Evolutionary conservation across 2,797 vertebrate species (phyloP), one percentile per base, ranked within the genome.

Genomic region (Acanthurus leucopareius): DNA sequence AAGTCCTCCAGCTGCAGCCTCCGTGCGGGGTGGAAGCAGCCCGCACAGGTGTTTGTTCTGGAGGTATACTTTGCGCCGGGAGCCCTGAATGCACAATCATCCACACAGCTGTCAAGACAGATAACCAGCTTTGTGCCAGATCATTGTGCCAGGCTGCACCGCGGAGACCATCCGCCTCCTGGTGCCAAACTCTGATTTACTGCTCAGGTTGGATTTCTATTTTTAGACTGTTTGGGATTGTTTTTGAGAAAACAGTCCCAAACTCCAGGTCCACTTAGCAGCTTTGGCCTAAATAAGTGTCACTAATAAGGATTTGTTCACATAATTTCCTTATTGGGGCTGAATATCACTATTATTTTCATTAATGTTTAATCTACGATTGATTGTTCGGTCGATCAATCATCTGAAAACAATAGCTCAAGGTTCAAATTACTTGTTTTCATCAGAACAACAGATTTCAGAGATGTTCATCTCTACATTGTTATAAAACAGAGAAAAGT

Each of bases 71-170:
- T n/a, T 53, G 57, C 32, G 32, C 6, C 40, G 9, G 44, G 48
- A 40, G n/a, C 52, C 16, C 11, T 62, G 48, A 19, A 38, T 45
- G 74, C 57, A 35, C 22, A 60, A 57, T 68, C 25, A 57, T 22
- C 61, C 70, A 10, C 25, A 75, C 68, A 58, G 70, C 76, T 77
- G 82, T 72, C 13, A 7, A 17, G 49, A 70, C 32, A 19, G 69
- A 76, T 56, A 16, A 66, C 42, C 78, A 51, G 78, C 42, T 63
- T 68, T 42, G 38, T 71, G 75, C 65, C 57, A 19, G 62, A 15
- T 77, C 69, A 28, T 2, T 72, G 77, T 85, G 56, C 69, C 80
- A 56, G 80, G 72, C 72, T 83, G 81, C 80, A 66, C 65, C 76
- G 61, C 35, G 61, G 15, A 73, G 79, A 70, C 66, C 67, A 53